Base-by-base conservation (phyloP, 2,113 vertebrate species). In the Diphyllodes magnificus region DNA sequence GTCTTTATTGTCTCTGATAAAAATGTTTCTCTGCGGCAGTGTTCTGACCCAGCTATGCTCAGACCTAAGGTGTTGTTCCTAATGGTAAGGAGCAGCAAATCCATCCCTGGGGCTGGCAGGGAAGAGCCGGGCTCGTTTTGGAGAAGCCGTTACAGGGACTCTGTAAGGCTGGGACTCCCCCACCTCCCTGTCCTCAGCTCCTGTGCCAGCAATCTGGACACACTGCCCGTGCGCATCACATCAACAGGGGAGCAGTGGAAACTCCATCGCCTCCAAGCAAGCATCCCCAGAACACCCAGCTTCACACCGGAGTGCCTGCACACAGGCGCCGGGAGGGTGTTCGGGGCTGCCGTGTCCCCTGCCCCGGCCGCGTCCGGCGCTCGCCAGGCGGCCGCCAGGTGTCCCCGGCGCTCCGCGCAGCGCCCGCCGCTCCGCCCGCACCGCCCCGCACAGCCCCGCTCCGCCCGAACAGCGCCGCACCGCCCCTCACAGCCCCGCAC, bases 1-100 rank as follows among this genome's bases (percentile, higher is more conserved):
- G 97, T 94, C 96, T 95, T 97, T 95, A 92, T 93, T 97, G 95
- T 97, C 39, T 14, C 77, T 61, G 93, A 97, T 92, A 95, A 92
- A 98, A 96, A 92, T 40, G 85, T 94, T 95, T 97, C 88, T 97
- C 87, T 79, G 93, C 83, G 28, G 95, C 91, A 86, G 82, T 51
- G 75, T 89, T 90, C 90, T 42, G 13, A 88, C 79, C 79, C 51
- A 91, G 93, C 79, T 91, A 25, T 18, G 92, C 92, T 95, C 91
- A 87, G 87, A 96, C 73, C 91, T 68, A 89, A 97, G 60, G 88
- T 51, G 9, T 69, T 35, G 11, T 63, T 87, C 85, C 95, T 95
- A 81, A 97, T 37, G 65, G 73, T 20, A 30, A 84, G 69, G 79
- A 93, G 87, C 24, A 83, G 92, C 68, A 97, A 92, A 96, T 57